Conservation (phyloP, 2,888 invertebrate genomes). For the Athripsodes cinereus region DNA sequence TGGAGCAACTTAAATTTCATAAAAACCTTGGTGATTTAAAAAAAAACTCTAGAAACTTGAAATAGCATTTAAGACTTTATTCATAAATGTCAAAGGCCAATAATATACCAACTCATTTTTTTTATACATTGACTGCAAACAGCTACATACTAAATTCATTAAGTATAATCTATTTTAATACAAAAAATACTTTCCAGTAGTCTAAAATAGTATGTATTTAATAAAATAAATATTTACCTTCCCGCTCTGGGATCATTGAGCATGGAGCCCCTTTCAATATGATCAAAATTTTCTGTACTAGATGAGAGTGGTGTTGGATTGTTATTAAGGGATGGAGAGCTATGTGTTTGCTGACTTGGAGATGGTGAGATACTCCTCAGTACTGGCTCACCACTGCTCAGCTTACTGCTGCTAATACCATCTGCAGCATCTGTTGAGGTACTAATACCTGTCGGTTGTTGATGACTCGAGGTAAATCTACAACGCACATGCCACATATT, state of each 20-base stretch:
- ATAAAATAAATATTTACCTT: constrained; percentile 33
- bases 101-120: no score
- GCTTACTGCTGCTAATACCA: constrained; percentile 44
- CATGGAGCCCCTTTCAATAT: constrained; percentile 58
- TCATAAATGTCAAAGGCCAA: no score
- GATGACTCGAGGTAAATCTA: background rate
- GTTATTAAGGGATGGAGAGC: background rate
- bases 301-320: background rate
- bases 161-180: no score
- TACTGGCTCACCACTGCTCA: constrained; percentile 26
- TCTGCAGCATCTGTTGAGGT: constrained; percentile 35
- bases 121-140: no score
- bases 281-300: constrained; percentile 51
- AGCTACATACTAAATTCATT: no score
- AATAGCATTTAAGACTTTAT: no score
- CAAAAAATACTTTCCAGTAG: no score
- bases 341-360: background rate
- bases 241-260: constrained; percentile 62
- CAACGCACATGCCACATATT: no score
- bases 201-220: background rate
- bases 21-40: no score
- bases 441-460: constrained; percentile 18
- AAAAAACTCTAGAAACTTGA: no score
- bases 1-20: no score
- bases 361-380: constrained; percentile 29